Conservation (phyloP, 1,140 invertebrate species). For the Andricus grossulariae region DNA sequence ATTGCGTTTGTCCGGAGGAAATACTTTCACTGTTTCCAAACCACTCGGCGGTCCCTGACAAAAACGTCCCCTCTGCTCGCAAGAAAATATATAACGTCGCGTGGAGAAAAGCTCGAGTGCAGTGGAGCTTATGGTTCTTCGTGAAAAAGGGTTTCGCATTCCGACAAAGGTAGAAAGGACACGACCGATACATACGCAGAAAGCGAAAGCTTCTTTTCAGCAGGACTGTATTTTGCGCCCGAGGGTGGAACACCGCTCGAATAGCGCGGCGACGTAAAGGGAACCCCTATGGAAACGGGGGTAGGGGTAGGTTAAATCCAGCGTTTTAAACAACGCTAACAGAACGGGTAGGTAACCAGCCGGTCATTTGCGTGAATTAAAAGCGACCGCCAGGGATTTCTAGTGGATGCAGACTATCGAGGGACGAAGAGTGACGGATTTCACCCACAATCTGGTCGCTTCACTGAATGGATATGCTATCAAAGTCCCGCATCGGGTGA, state of each 20-base stretch:
- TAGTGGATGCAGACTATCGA: conserved; percentile 19
- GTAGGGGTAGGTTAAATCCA: conserved; percentile 37
- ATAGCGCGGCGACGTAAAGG: neutral
- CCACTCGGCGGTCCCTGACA: neutral
- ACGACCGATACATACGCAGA: neutral
- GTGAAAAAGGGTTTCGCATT: conserved; percentile 11
- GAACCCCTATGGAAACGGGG: neutral
- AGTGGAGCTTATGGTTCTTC: neutral
- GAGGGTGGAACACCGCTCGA: neutral
- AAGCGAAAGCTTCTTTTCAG: neutral
- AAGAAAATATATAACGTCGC: conserved; percentile 1
- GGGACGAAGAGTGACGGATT: conserved; percentile 44
- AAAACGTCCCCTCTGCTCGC: neutral
- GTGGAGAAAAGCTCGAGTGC: conserved; percentile 5
- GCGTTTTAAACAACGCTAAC: conserved; percentile 50
- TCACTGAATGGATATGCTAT: conserved; percentile 40
- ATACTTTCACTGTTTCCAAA: conserved; percentile 28
- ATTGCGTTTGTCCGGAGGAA: conserved; percentile 27
- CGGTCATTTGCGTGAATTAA: conserved; percentile 55
- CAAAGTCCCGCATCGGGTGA: conserved; percentile 3
- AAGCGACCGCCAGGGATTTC: conserved; percentile 43
- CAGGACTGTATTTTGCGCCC: conserved; percentile 5
- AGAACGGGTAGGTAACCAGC: conserved; percentile 33
- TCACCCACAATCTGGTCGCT: conserved; percentile 55
- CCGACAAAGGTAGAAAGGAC: conserved; percentile 8